Evolutionary conservation across 2,113 vertebrate species (phyloP).

Genomic region (Phoenicopterus ruber): DNA sequence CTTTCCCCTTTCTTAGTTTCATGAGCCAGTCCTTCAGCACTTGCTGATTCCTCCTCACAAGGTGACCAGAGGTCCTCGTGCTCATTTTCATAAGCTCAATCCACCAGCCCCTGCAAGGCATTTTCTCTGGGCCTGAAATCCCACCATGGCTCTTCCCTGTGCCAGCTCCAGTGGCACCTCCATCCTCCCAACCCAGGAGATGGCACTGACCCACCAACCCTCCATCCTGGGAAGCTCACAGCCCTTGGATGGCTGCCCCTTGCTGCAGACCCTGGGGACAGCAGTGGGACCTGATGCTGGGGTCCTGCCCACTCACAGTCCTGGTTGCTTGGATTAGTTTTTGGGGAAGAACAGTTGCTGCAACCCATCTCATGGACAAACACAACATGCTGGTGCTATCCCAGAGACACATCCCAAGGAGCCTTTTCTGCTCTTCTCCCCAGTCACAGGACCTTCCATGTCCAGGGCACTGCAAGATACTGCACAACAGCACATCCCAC

Average conservation of each 20-base stretch:
- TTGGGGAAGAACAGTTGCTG: background rate
- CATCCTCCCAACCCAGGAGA: background rate
- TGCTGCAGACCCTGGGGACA: background rate
- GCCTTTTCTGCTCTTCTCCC: background rate
- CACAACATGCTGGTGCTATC: background rate
- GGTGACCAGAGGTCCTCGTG: accelerated
- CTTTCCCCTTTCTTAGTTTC: background rate
- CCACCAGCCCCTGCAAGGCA: background rate
- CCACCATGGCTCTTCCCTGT: background rate
- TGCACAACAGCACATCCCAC: background rate
- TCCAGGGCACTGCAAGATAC: background rate
- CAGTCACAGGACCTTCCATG: background rate
- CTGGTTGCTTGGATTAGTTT: background rate
- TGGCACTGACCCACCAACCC: too few species aligned
- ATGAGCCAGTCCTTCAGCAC: background rate
- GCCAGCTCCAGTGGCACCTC: background rate
- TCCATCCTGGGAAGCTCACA: background rate
- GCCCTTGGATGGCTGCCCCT: background rate
- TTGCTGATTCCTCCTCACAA: background rate
- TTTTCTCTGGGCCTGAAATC: background rate
- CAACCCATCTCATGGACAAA: background rate
- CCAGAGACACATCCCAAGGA: background rate
- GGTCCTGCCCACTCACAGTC: background rate
- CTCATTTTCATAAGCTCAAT: background rate
- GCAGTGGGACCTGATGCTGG: background rate